Evolutionary conservation across 2,888 invertebrate genomes (phyloP), one percentile per base, ranked within the genome.

Genomic region (Priocnemis perturbator): DNA sequence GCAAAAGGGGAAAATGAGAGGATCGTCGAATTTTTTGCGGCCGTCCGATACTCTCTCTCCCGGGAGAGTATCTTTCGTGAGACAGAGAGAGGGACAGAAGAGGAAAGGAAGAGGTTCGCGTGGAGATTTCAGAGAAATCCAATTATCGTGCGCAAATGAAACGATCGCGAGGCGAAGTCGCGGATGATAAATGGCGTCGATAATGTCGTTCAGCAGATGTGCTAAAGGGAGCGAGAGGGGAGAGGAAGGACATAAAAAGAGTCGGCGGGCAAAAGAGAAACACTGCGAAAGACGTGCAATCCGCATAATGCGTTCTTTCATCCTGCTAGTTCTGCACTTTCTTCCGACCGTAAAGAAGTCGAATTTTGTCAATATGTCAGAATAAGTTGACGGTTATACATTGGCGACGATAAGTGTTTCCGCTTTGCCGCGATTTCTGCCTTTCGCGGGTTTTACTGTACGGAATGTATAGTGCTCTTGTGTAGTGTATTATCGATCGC

Each of bases 91-190:
- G 58, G 30, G 37, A 57, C 7, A 57, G 26, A 57, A 30, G 30
- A 30, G 30, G 57, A 57, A 30, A 57, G 57, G 30, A 30, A 17
- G 37, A 58, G 30, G 30, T 15, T 19, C 1, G 50, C 17, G 50
- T 4, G 47, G 7, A 50, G 19, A 50, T 50, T 77, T 71, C 74
- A 61, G 48, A 60, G 60, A 67, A 74, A 59, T 74, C 53, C 59
- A 62, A 73, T 72, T 68, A 74, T 77, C 69, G 53, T 37, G 20
- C 30, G 45, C 17, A 19, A 69, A 66, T 30, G 62, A 66, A 55
- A 37, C 37, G 37, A 37, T 37, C 37, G 37, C 37, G 26, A 26
- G 26, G 47, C 47, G 2, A 19, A 17, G 19, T 50, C 19, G 50
- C 50, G n/a, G 17, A 19, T 50, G 50, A 50, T 50, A 50, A 50